These are phyloP conservation scores for Malaclemys terrapin DNA, from an alignment of 2,113 vertebrate genomes.

Conservation along the genomic window DNA sequence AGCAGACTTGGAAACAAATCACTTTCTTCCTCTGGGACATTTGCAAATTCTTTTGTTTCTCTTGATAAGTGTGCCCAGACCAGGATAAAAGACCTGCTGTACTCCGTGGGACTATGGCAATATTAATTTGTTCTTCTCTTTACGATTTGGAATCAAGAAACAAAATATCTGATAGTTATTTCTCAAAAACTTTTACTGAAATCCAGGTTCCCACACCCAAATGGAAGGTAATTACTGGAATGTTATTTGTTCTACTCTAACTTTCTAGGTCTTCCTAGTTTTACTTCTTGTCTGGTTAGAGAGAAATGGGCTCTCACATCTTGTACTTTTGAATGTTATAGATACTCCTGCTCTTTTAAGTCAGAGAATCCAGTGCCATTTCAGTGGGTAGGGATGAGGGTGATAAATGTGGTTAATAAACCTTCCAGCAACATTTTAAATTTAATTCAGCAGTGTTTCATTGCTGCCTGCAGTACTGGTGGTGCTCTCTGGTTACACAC, in stretches of 20 bases:
- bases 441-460: neutral
- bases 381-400: neutral
- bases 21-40: neutral
- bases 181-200: neutral
- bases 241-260: neutral
- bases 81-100: neutral
- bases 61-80: neutral
- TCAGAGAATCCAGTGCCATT: neutral
- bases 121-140: neutral
- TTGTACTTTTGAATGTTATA: neutral
- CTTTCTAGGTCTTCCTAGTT: neutral
- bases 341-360: neutral
- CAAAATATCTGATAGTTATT: neutral
- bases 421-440: neutral
- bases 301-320: neutral
- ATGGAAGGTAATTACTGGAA: neutral
- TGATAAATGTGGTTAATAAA: neutral
- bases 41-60: neutral
- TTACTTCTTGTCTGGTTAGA: neutral
- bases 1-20: neutral
- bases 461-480: neutral
- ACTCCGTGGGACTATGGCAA: neutral
- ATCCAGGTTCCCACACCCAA: neutral
- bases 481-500: neutral
- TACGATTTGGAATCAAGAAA: neutral